Base-by-base conservation (phyloP, 2,888 invertebrate genomes). In the Amphipyra tragopoginis region DNA sequence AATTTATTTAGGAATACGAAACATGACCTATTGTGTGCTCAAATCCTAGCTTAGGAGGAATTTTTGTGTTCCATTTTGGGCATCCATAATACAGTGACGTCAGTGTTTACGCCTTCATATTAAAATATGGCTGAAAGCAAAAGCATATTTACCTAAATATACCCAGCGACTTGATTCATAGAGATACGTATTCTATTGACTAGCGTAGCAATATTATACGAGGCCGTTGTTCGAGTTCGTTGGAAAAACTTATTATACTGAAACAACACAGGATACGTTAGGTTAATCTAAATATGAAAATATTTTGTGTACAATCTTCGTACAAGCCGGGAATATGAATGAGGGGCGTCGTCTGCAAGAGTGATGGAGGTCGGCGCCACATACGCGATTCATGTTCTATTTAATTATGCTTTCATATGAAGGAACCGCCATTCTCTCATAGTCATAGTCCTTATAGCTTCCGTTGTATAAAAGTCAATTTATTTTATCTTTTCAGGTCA, bases 401-500 rank as follows among this genome's bases (percentile, higher is more conserved):
- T 58, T 63, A 67, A 72, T 75, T 64, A 61, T 57, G 42, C 43
- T 49, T 47, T 45, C 47, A 58, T 67, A 53, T 50, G 11, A 54
- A 50, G 49, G 49, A 66, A 14, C 39, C 64, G 38, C 26, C 21
- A 48, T 52, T 50, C 21, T 45, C 45, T 66, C 36, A 43, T 34
- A 50, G 10, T 66, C 36, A 43, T 34, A 50, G 10, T 39, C 34
- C 39, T 36, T 38, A 39, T 38, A 43, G 34, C 58, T 65, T 59
- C 51, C 38, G 33, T 51, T 38, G 61, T 21, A 65, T 65, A 39
- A 52, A 55, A 45, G 3, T 62, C 26, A 63, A 54, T 66, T 50
- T 63, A 49, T 75, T 74, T 64, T 84, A 75, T 86, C 79, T 80
- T 89, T 90, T 38, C 90, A 92, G 92, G 90, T 92, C 91, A 91